Evolutionary conservation across 2,888 invertebrate genomes (phyloP).

Genomic region (Uloborus plumipes): DNA sequence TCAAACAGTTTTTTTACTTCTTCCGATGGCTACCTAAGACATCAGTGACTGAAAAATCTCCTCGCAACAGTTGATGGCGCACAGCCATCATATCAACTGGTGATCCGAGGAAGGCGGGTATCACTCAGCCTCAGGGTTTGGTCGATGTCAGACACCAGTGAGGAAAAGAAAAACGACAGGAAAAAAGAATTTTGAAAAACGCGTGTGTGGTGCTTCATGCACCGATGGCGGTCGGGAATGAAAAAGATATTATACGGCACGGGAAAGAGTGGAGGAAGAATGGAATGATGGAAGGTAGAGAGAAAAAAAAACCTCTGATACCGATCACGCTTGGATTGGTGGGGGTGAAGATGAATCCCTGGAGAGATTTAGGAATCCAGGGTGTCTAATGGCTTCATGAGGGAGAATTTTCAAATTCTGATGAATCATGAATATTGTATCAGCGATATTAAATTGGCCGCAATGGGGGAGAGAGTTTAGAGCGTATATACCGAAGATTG

Average conservation of each 20-base stretch:
- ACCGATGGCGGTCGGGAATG: constrained; percentile 44
- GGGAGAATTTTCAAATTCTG: background rate
- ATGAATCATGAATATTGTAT: background rate
- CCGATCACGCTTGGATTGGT: background rate
- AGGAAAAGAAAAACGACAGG: background rate
- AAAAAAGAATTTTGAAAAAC: constrained; percentile 17
- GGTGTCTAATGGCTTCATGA: background rate
- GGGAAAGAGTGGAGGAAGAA: constrained; percentile 6
- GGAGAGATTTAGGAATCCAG: background rate
- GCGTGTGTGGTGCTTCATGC: constrained; percentile 39
- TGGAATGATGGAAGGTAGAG: constrained; percentile 37
- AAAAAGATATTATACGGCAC: constrained; percentile 37
- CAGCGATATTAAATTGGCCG: background rate
- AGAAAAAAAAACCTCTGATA: constrained; percentile 3
- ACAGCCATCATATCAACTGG: constrained; percentile 53
- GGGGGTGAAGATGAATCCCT: background rate
- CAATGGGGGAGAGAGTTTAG: too few species aligned
- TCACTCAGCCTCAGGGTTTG: constrained; percentile 36
- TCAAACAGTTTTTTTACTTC: background rate
- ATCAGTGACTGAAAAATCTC: constrained; percentile 19
- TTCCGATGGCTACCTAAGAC: constrained; percentile 9
- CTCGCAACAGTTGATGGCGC: constrained; percentile 47
- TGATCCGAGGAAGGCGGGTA: constrained; percentile 46
- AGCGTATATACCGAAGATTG: too few species aligned
- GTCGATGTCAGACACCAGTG: constrained; percentile 32